These are phyloP conservation scores for Anhinga anhinga DNA, from an alignment of 2,113 vertebrate genomes.

Conservation along the genomic window DNA sequence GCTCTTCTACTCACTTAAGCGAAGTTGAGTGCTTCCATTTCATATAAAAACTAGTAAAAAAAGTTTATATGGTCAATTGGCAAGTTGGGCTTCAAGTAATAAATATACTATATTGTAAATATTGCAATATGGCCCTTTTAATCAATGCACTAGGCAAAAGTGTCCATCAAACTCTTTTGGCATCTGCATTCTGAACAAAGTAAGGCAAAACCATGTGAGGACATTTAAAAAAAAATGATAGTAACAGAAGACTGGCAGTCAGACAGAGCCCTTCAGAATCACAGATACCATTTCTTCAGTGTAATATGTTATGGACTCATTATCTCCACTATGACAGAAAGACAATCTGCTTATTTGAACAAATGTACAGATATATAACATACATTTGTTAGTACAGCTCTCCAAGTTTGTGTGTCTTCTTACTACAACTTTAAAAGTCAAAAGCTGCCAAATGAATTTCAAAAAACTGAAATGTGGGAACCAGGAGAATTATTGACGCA, in stretches of 20 bases:
- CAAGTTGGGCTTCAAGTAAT: neutral
- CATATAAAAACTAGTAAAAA: neutral
- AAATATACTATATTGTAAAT: neutral
- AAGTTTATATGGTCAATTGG: neutral
- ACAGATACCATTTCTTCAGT: neutral
- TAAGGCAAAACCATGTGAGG: neutral
- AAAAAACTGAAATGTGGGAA: neutral
- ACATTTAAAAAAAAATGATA: neutral
- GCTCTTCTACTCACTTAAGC: neutral
- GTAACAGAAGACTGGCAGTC: neutral
- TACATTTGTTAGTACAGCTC: neutral
- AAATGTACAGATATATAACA: neutral
- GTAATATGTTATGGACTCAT: neutral
- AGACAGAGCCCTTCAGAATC: neutral
- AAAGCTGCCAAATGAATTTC: neutral
- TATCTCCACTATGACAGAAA: neutral
- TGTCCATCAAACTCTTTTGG: neutral
- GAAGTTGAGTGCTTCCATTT: neutral
- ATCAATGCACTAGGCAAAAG: neutral
- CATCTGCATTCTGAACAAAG: neutral
- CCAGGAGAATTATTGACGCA: neutral
- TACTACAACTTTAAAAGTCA: neutral
- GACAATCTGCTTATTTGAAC: neutral
- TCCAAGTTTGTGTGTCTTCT: neutral
- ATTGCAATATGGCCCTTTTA: neutral